phyloP scores from a whole-genome alignment of 2,113 vertebrate species.

The Pimephales promelas region DNA sequence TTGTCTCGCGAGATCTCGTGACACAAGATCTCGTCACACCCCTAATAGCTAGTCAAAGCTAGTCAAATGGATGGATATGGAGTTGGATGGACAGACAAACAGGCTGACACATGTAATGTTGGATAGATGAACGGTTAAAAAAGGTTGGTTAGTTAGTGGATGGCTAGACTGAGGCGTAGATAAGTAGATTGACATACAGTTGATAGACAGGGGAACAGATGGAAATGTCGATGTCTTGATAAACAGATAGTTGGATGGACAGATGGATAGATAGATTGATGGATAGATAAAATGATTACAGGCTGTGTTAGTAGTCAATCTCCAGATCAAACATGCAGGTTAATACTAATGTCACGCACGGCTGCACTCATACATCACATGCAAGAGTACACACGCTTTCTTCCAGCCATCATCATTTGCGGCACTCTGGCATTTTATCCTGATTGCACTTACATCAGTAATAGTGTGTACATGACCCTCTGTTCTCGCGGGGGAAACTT shows the following conservation, averaged over 20 bases:
- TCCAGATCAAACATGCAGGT: slow-evolving; percentile 27
- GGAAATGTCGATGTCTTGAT: background rate
- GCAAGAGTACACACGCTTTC: slow-evolving; percentile 16
- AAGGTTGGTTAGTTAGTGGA: too few relatives aligned
- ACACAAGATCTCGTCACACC: too few relatives aligned
- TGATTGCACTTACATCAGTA: slow-evolving; percentile 35
- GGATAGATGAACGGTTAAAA: background rate
- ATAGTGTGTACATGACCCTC: slow-evolving; percentile 39
- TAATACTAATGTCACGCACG: slow-evolving; percentile 28
- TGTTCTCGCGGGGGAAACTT: slow-evolving; percentile 20
- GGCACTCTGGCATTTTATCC: slow-evolving; percentile 24
- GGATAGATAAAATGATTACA: slow-evolving; percentile 27
- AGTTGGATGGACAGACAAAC: background rate
- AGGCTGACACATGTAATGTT: background rate
- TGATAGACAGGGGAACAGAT: background rate
- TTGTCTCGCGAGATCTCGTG: too few relatives aligned
- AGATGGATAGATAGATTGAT: background rate
- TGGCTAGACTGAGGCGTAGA: background rate
- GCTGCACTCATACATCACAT: slow-evolving; percentile 30
- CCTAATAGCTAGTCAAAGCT: too few relatives aligned
- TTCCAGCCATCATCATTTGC: slow-evolving; percentile 20
- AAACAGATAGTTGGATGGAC: background rate
- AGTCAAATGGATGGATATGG: background rate
- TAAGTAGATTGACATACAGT: background rate
- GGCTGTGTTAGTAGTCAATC: slow-evolving; percentile 16